Percentiles rank a stretch among this genome's conserved stretches.
phyloP scores from a whole-genome alignment of 2,113 vertebrate genomes.

The Siniperca chuatsi region DNA sequence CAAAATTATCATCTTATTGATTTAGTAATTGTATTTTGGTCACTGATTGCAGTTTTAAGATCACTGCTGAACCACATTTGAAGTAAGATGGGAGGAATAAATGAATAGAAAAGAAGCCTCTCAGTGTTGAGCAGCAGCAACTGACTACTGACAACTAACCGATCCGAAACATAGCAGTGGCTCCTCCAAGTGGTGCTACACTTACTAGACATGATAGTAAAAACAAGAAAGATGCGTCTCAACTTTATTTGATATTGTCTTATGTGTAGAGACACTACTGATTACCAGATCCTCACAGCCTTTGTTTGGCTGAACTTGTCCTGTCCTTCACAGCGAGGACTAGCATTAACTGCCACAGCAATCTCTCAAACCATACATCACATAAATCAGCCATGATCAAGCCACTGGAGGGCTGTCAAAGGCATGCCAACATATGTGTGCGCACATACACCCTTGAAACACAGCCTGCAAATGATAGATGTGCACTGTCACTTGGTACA shows the following conservation, averaged over 20 bases:
- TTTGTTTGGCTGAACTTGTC: conserved; percentile 50
- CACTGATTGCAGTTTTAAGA: conserved; percentile 45
- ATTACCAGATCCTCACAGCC: neutral
- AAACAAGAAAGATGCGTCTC: neutral
- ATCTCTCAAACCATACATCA: conserved; percentile 29
- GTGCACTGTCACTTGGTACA: conserved; percentile 17
- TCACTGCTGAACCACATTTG: conserved; percentile 6
- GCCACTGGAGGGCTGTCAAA: conserved; percentile 32
- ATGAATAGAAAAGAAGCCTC: neutral
- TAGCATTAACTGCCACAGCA: conserved; percentile 9
- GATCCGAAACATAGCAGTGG: conserved; percentile 49
- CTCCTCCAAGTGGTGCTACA: conserved; percentile 69
- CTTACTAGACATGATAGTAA: neutral
- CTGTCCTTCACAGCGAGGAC: conserved; percentile 41
- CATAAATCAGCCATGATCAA: conserved; percentile 55
- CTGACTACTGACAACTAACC: neutral
- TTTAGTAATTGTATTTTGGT: conserved; percentile 55
- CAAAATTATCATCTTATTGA: conserved; percentile 53
- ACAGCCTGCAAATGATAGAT: conserved; percentile 6
- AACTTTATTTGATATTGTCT: neutral
- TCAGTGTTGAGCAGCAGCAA: neutral
- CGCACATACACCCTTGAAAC: conserved; percentile 16
- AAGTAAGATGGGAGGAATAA: conserved; percentile 16
- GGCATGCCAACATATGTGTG: neutral
- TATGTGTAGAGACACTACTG: neutral